Percentiles rank a stretch among this genome's conserved stretches.
Evolutionary conservation across 1,140 invertebrate genomes (phyloP).

Genomic region (Leptinotarsa texana): DNA sequence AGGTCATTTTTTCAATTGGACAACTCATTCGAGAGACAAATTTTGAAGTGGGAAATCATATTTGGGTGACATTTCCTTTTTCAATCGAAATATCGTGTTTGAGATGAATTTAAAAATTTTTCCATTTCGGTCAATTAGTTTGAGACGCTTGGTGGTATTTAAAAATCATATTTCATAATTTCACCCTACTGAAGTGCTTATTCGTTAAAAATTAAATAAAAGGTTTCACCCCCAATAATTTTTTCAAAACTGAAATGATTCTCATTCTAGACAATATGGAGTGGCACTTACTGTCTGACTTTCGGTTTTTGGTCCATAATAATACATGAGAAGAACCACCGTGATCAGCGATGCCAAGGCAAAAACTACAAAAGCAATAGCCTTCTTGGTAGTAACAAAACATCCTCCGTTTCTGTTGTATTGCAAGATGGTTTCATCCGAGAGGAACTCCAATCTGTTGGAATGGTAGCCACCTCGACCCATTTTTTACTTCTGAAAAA

Average conservation of each 20-base stretch:
- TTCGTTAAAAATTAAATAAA: too few species aligned
- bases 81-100: too few species aligned
- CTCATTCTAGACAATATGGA: not conserved
- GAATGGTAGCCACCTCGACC: conserved; percentile 36
- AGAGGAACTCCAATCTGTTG: conserved; percentile 44
- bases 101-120: too few species aligned
- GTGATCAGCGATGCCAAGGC: conserved; percentile 41
- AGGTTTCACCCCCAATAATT: too few species aligned
- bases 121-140: too few species aligned
- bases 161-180: too few species aligned
- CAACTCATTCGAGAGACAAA: too few species aligned
- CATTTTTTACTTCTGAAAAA: conserved; percentile 17
- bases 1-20: too few species aligned
- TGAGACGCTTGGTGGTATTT: too few species aligned
- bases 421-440: conserved; percentile 42
- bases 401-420: conserved; percentile 47
- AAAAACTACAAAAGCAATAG: conserved; percentile 45
- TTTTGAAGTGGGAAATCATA: too few species aligned
- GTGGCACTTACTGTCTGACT: conserved; percentile 39
- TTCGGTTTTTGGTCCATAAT: conserved; percentile 46
- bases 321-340: conserved; percentile 48
- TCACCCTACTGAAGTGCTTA: too few species aligned
- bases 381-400: conserved; percentile 52
- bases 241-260: not conserved
- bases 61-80: too few species aligned